Evolutionary conservation across 2,113 vertebrate genomes (phyloP).

Genomic region (Corynorhinus townsendii): DNA sequence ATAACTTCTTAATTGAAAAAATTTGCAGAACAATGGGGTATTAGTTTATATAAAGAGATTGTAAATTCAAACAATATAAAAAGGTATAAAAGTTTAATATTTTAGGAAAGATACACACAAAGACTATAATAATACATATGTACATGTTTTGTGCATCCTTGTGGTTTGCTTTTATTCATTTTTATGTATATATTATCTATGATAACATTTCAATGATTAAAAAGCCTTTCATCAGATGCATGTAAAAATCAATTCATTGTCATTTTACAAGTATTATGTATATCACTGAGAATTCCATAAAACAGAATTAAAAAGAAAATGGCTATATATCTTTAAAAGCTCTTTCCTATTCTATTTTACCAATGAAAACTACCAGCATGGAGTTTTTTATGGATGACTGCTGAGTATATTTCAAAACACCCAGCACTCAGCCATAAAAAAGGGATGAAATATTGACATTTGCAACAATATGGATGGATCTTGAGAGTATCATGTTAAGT

Average conservation of each 20-base stretch:
- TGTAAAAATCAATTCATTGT: background rate
- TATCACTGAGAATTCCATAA: background rate
- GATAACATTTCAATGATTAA: background rate
- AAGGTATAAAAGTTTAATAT: background rate
- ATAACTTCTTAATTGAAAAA: background rate
- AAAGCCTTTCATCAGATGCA: background rate
- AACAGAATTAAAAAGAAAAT: background rate
- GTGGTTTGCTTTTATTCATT: background rate
- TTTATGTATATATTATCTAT: background rate
- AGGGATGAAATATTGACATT: background rate
- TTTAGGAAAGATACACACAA: background rate
- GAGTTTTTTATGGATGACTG: background rate
- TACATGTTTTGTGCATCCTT: background rate
- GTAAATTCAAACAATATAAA: background rate
- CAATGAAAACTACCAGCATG: background rate
- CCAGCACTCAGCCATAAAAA: background rate
- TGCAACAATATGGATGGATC: background rate
- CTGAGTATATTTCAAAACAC: background rate
- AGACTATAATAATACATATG: background rate
- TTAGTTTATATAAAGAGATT: background rate
- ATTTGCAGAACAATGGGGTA: background rate
- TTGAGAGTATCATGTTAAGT: background rate
- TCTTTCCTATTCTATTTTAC: background rate
- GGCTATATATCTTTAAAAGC: background rate
- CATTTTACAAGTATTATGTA: background rate